phyloP scores from a whole-genome alignment of 2,888 invertebrate genomes.

The Glaucopsyche alexis region DNA sequence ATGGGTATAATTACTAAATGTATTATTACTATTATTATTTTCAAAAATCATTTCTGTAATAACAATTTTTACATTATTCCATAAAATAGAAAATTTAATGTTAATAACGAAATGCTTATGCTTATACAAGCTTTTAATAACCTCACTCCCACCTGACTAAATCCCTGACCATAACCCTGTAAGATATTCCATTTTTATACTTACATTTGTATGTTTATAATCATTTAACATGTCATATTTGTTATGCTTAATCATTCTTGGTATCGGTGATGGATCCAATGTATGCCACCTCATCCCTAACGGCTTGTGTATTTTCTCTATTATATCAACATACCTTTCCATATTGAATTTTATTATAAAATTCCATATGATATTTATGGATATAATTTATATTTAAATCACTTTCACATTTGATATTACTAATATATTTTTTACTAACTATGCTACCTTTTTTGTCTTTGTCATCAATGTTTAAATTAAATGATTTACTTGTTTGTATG shows the following conservation, averaged over 20 bases:
- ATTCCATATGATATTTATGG: constrained; percentile 28
- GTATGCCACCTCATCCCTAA: constrained; percentile 60
- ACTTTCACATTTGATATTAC: constrained; percentile 16
- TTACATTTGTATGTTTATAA: constrained; percentile 45
- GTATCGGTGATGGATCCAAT: constrained; percentile 75
- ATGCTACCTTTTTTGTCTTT: constrained; percentile 3
- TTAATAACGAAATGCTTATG: constrained; percentile 40
- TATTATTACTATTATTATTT: constrained; percentile 18
- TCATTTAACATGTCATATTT: constrained; percentile 66
- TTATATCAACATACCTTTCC: constrained; percentile 36
- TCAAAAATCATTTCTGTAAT: neutral
- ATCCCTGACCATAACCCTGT: constrained; percentile 39
- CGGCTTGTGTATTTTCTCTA: constrained; percentile 46
- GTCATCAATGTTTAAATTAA: constrained; percentile 24
- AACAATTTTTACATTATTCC: neutral
- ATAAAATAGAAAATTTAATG: constrained; percentile 32
- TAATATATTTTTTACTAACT: neutral
- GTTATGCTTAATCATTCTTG: constrained; percentile 78
- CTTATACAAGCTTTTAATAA: constrained; percentile 46
- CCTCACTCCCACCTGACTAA: constrained; percentile 38
- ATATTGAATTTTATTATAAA: constrained; percentile 34
- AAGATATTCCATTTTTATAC: constrained; percentile 39
- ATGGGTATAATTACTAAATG: constrained; percentile 1
- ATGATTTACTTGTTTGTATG: constrained; percentile 30
- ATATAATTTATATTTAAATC: neutral